These are phyloP conservation scores for Lepidostoma basale DNA, from an alignment of 1,140 invertebrate genomes.

Conservation along the genomic window DNA sequence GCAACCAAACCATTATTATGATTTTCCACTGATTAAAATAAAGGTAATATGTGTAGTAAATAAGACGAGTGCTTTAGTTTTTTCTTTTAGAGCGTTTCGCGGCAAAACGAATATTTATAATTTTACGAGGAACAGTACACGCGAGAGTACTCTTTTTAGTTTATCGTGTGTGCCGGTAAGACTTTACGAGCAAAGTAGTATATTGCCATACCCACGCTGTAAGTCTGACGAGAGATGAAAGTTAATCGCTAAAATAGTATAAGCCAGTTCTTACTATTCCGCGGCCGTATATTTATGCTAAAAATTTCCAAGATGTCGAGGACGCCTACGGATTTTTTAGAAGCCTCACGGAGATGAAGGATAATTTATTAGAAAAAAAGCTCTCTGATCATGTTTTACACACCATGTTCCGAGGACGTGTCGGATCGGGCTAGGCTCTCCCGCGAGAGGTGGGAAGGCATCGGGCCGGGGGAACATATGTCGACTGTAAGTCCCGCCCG, in stretches of 20 bases:
- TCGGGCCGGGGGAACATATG: background rate
- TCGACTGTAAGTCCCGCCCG: background rate
- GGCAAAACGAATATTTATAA: too few species aligned
- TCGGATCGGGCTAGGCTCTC: background rate
- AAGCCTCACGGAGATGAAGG: constrained; percentile 1
- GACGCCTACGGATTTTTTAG: background rate
- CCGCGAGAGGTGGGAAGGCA: background rate
- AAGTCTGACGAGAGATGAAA: background rate
- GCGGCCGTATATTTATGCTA: background rate
- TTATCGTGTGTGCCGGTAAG: too few species aligned
- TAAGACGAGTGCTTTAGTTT: too few species aligned
- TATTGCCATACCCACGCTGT: too few species aligned
- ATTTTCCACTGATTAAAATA: too few species aligned
- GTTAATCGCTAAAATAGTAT: background rate
- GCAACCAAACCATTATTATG: too few species aligned
- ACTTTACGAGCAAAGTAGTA: too few species aligned
- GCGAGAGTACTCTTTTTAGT: too few species aligned
- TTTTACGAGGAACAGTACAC: too few species aligned
- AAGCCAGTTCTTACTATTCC: constrained; percentile 1
- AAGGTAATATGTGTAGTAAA: too few species aligned
- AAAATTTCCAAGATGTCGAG: background rate
- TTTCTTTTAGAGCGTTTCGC: too few species aligned
- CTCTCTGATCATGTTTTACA: constrained; percentile 7
- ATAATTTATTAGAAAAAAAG: constrained; percentile 1
- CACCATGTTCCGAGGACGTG: constrained; percentile 6